These are phyloP conservation scores for Meliscaeva auricollis DNA, from an alignment of 2,888 invertebrate genomes.

Conservation along the genomic window DNA sequence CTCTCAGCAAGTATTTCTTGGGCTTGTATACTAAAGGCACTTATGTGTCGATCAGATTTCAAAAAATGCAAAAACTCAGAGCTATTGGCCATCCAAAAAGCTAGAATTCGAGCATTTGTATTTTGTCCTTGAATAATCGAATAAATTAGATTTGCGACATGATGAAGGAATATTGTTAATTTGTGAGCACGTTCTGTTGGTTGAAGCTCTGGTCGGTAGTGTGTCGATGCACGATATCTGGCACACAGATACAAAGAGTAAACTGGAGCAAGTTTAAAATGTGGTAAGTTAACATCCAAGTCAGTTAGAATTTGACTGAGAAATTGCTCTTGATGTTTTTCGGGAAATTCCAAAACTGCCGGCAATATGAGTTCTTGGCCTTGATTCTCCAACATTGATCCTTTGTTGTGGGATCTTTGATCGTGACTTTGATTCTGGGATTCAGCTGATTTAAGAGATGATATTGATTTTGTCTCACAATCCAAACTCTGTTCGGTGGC, in stretches of 20 bases:
- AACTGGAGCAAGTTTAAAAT: slow-evolving; percentile 98
- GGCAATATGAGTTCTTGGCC: slow-evolving; percentile 96
- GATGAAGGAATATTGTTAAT: slow-evolving; percentile 94
- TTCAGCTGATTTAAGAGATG: slow-evolving; percentile 91
- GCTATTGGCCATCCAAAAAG: slow-evolving; percentile 99
- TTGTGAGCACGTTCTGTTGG: slow-evolving; percentile 96
- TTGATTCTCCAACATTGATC: slow-evolving; percentile 83
- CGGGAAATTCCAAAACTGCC: slow-evolving; percentile 96
- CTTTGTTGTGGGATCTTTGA: slow-evolving; percentile 86
- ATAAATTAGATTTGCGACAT: slow-evolving; percentile 94
- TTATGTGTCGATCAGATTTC: slow-evolving; percentile 97
- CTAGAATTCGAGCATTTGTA: slow-evolving; percentile 93
- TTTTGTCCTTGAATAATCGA: slow-evolving; percentile 94
- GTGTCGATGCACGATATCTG: slow-evolving; percentile 96
- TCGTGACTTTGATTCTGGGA: slow-evolving; percentile 91
- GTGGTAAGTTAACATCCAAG: slow-evolving; percentile 93
- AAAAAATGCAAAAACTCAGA: slow-evolving; percentile 98
- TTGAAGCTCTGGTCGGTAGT: slow-evolving; percentile 95
- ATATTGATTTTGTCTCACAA: slow-evolving; percentile 95
- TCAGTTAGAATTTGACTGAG: slow-evolving; percentile 94
- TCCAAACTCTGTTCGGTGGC: slow-evolving; percentile 94
- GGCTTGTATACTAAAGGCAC: slow-evolving; percentile 95
- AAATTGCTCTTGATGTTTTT: slow-evolving; percentile 97
- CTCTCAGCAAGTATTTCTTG: slow-evolving; percentile 97
- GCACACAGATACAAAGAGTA: slow-evolving; percentile 98